These are phyloP conservation scores for Melolontha melolontha DNA, from an alignment of 2,888 invertebrate species.

Conservation along the genomic window DNA sequence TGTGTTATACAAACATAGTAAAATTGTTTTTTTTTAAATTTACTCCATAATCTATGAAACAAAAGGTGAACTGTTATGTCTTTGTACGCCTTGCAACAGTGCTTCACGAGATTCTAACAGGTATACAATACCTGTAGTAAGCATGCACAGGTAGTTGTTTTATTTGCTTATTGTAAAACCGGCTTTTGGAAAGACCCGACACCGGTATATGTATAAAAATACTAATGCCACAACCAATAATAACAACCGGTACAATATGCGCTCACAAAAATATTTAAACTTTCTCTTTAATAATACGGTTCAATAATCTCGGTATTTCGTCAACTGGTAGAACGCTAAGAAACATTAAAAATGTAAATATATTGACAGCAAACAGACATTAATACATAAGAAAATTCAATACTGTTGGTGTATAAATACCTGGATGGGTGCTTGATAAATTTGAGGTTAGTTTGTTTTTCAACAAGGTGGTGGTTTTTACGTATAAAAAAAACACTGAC, in stretches of 20 bases:
- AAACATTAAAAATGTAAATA: no score
- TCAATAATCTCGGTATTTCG: conserved; percentile 26
- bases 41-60: no score
- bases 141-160: conserved; percentile 44
- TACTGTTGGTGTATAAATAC: no score
- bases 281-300: conserved; percentile 42
- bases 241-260: conserved; percentile 30
- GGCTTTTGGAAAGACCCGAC: conserved; percentile 29
- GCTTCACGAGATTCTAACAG: conserved; percentile 34
- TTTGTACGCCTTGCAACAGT: neutral
- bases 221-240: conserved; percentile 32
- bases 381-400: neutral
- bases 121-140: conserved; percentile 10
- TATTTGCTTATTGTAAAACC: conserved; percentile 45
- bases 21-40: no score
- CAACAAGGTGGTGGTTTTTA: neutral
- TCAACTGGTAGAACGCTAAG: no score
- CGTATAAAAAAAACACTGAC: neutral
- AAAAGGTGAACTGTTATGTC: no score
- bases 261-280: conserved; percentile 39
- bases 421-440: no score
- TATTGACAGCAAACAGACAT: neutral
- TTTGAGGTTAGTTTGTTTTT: neutral
- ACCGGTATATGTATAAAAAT: no score
- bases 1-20: no score